Evolutionary conservation across 2,888 invertebrate genomes (phyloP), one percentile per base, ranked within the genome.

Genomic region (Eupithecia inturbata): DNA sequence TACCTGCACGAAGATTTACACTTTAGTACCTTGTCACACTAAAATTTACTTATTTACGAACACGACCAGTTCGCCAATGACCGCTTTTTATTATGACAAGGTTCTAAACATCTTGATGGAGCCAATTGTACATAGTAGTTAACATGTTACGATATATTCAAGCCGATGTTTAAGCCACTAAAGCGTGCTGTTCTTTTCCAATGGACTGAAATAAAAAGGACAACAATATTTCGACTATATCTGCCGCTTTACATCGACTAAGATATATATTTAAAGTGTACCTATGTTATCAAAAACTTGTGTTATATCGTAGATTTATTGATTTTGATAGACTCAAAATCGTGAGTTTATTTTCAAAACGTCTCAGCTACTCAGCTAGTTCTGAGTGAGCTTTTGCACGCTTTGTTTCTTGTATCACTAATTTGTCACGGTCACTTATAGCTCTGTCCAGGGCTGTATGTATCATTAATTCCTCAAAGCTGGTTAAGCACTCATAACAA

Each of bases 311-410:
- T 66, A 16, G 83, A 62, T 78, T 77, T 73, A 68, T n/a, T 39
- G 71, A 76, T 77, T 80, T 80, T 77, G 76, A 67, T 73, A 28
- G 6, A 41, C 63, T 64, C 69, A 75, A 79, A 79, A 77, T 71
- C 71, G 31, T 77, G 10, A 75, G 67, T 70, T 67, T 70, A 75
- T 76, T 78, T 77, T 80, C 86, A 88, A 89, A 88, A 88, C 93
- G 94, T 93, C 93, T 91, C 85, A 88, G 91, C 88, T 87, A 87
- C 93, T 94, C 93, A 92, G 93, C 92, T 41, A 76, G 80, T 74
- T 82, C 93, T 92, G 93, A 93, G 93, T 89, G 87, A 83, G 91
- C 89, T 88, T 85, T 82, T 91, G 93, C 92, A 94, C 94, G 93
- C 91, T 92, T 90, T 91, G 88, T 88, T 87, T 79, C 19, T 69